phyloP scores from a whole-genome alignment of 2,888 invertebrate species.

The Ametastegia equiseti region DNA sequence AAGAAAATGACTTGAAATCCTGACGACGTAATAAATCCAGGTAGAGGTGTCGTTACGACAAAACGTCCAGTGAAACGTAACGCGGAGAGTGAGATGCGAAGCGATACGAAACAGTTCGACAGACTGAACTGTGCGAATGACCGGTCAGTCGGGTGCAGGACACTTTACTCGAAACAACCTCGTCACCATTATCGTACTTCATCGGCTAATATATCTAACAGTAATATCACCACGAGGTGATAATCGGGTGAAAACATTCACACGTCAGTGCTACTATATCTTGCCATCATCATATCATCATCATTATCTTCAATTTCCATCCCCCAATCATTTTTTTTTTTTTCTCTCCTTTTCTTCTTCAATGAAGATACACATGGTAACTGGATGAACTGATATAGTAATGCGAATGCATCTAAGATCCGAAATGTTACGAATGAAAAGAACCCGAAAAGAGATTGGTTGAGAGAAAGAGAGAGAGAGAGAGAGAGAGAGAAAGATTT shows the following conservation, averaged over 20 bases:
- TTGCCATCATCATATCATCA: neutral
- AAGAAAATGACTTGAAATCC: conserved; percentile 33
- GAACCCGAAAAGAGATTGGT: too few relatives aligned
- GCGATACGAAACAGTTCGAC: conserved; percentile 39
- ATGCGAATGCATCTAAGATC: too few relatives aligned
- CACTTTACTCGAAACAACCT: conserved; percentile 41
- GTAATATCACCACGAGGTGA: neutral
- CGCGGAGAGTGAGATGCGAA: conserved; percentile 14
- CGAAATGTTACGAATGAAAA: neutral
- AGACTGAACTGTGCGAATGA: conserved; percentile 41
- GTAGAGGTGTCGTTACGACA: conserved; percentile 28
- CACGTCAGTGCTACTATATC: neutral
- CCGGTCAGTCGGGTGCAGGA: conserved; percentile 34
- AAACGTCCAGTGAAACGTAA: conserved; percentile 34
- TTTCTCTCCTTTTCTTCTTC: neutral
- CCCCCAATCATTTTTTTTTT: neutral
- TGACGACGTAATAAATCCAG: conserved; percentile 45
- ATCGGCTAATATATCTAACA: conserved; percentile 4
- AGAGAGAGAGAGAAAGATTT: neutral
- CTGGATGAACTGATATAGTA: too few relatives aligned
- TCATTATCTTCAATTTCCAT: neutral
- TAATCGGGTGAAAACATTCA: neutral
- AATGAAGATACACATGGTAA: neutral
- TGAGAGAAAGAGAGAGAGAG: neutral
- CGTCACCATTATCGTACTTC: conserved; percentile 43